Conservation (phyloP, 2,888 invertebrate species). For the Megalurothrips usitatus region DNA sequence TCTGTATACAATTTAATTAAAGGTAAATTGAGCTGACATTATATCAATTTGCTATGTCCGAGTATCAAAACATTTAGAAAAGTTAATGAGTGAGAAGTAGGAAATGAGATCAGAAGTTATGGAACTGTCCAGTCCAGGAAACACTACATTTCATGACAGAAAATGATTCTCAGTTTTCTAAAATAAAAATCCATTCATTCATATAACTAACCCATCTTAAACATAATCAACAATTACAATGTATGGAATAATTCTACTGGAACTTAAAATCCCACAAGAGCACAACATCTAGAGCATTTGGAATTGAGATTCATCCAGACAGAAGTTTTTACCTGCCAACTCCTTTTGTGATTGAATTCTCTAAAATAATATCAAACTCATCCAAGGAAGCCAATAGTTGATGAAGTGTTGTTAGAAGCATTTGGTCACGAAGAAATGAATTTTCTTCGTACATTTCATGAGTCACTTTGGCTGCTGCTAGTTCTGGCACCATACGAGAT, state of each 20-base stretch:
- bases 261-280: neutral
- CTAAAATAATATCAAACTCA: constrained; percentile 81
- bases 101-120: constrained; percentile 15
- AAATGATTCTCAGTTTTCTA: neutral
- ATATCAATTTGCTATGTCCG: neutral
- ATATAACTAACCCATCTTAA: neutral
- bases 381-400: constrained; percentile 87
- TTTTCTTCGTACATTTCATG: constrained; percentile 92
- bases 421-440: constrained; percentile 85
- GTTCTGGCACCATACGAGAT: constrained; percentile 85
- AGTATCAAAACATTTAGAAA: constrained; percentile 4
- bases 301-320: neutral
- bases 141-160: too few relatives aligned
- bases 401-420: constrained; percentile 78
- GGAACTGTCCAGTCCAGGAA: neutral
- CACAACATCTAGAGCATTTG: neutral
- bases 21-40: neutral
- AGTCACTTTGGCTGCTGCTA: constrained; percentile 85
- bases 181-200: neutral
- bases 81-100: neutral
- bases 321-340: constrained; percentile 45
- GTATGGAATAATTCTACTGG: neutral
- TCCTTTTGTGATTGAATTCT: constrained; percentile 75
- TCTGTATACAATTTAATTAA: neutral
- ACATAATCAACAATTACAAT: neutral